Conservation (phyloP, 2,888 invertebrate genomes). For the Rhamphomyia laevipes region DNA sequence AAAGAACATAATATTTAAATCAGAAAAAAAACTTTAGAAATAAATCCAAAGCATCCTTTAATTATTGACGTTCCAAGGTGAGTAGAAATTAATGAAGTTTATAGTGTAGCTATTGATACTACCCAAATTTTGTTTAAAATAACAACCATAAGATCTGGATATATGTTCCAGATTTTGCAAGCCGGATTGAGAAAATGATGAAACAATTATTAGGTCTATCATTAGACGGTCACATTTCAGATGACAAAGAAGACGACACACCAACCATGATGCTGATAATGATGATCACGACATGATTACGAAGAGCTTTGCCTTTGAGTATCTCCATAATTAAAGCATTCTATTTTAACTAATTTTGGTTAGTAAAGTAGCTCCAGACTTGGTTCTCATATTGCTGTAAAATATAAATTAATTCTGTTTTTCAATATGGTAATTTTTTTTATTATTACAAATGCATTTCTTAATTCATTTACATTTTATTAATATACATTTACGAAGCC, state of each 20-base stretch:
- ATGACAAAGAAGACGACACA: slow-evolving; percentile 36
- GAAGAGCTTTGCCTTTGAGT: slow-evolving; percentile 52
- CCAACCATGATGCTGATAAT: slow-evolving; percentile 37
- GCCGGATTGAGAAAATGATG: slow-evolving; percentile 84
- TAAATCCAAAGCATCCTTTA: slow-evolving; percentile 94
- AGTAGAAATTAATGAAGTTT: slow-evolving; percentile 65
- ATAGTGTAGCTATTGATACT: slow-evolving; percentile 67
- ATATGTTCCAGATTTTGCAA: slow-evolving; percentile 81
- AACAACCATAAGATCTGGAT: slow-evolving; percentile 88
- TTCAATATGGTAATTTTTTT: too few species aligned
- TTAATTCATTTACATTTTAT: too few species aligned
- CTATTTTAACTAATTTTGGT: too few species aligned
- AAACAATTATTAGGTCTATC: slow-evolving; percentile 65
- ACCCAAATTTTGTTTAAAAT: slow-evolving; percentile 84
- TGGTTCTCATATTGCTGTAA: too few species aligned
- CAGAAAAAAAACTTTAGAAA: slow-evolving; percentile 96
- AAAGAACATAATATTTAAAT: slow-evolving; percentile 72
- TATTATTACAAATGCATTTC: too few species aligned
- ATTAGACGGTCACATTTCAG: slow-evolving; percentile 51
- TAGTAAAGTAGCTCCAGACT: too few species aligned
- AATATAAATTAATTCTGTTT: too few species aligned
- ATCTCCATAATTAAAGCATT: too few species aligned
- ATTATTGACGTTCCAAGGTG: slow-evolving; percentile 80
- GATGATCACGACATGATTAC: slow-evolving; percentile 41
- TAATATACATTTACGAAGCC: too few species aligned